Evolutionary conservation across 1,140 invertebrate species (phyloP), one percentile per base, ranked within the genome.

Genomic region (Linepithema humile): DNA sequence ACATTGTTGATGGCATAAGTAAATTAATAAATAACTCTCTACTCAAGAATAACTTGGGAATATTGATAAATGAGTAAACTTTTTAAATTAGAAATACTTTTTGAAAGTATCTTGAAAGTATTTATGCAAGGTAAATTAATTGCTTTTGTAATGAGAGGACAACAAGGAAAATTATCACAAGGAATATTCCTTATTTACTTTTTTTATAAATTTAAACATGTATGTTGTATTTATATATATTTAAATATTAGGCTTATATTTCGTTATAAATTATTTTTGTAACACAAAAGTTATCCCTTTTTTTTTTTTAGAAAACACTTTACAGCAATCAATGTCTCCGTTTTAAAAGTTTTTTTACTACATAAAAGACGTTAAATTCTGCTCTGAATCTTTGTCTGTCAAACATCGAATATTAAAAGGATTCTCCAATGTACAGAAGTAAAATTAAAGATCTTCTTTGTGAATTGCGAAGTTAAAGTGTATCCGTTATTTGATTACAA

Each of bases 81-180:
- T 69, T 69, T 69, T 48, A 45, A 48, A 69, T 69, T 69, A 69
- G 15, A 45, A 9, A 48, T 23, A 45, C 40, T 48, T 48, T 26
- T n/a, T n/a, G 0, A 3, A n/a, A 45, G 23, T 67, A 67, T 65
- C 62, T 9, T 1, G 15, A 29, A 67, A n/a, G 15, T 45, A 45
- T 17, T 69, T 69, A 69, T 48, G 29, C 23, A 10, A 17, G 3
- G 23, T 69, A 29, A 45, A 69, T 45, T 67, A 17, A 43, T 20
- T 15, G 23, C 17, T 69, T 26, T 69, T 32, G 17, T 69, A 45
- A 69, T 26, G 15, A 29, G 3, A 67, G 7, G 20, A 29, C 40
- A 29, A 0, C 40, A 5, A 67, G 29, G 3, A 23, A 26, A 43
- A n/a, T n/a, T 29, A 23, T 3, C n/a, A n/a, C 40, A 29, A 12